Conservation (phyloP, 2,888 invertebrate genomes). For the Lapara coniferarum region DNA sequence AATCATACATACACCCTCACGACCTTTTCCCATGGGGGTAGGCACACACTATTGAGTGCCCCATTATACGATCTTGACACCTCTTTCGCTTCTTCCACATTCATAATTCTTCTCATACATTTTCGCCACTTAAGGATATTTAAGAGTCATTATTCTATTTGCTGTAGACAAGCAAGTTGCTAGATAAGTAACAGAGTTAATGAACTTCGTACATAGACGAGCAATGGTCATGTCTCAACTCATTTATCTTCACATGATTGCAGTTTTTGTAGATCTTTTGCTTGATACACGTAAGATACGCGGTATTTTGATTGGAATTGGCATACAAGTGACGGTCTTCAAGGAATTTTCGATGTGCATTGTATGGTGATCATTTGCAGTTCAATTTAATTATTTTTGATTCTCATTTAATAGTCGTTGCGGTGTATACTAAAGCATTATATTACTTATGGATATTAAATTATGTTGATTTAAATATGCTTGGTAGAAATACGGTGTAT, state of each 20-base stretch:
- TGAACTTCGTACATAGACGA: slow-evolving; percentile 44
- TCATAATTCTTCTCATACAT: not conserved
- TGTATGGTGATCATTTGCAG: not conserved
- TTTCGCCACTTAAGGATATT: not conserved
- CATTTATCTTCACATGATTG: slow-evolving; percentile 55
- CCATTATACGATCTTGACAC: no score
- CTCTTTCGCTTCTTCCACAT: no score
- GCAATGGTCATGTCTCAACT: slow-evolving; percentile 38
- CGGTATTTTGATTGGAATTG: slow-evolving; percentile 51
- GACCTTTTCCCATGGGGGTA: no score
- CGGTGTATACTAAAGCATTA: no score
- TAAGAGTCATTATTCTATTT: slow-evolving; percentile 2
- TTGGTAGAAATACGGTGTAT: not conserved
- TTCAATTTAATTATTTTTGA: no score
- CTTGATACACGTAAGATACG: slow-evolving; percentile 42
- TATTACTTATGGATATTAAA: not conserved
- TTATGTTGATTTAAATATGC: not conserved
- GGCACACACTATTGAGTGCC: no score
- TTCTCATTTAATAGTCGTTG: no score
- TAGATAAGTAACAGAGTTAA: slow-evolving; percentile 44
- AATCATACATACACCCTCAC: no score
- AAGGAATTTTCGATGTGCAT: not conserved
- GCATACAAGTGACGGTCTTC: slow-evolving; percentile 23
- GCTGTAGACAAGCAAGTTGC: slow-evolving; percentile 5
- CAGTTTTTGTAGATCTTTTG: slow-evolving; percentile 49